These are phyloP conservation scores for Molossus alvarezi DNA, from an alignment of 2,797 vertebrate genomes.

Conservation along the genomic window DNA sequence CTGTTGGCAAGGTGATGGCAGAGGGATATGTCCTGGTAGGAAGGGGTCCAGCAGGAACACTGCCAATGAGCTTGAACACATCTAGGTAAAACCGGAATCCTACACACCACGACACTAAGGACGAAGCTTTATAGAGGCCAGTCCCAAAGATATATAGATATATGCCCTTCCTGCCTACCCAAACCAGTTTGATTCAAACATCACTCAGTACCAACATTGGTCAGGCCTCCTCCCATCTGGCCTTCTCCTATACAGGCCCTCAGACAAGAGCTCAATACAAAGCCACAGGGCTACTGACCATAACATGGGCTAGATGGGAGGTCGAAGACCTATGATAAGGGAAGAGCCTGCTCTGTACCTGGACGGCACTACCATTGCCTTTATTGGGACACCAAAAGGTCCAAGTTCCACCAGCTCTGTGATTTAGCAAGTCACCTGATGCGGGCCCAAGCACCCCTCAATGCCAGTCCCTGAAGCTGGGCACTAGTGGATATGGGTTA, in stretches of 20 bases:
- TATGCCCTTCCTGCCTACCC: background rate
- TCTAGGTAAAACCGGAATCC: conserved; percentile 11
- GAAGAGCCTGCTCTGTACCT: background rate
- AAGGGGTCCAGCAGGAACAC: background rate
- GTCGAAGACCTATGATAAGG: background rate
- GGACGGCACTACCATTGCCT: background rate
- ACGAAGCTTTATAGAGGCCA: conserved; percentile 18
- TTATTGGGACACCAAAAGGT: background rate
- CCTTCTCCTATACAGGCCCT: background rate
- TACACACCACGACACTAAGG: background rate
- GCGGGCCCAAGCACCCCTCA: background rate
- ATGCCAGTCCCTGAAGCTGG: background rate
- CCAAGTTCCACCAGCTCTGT: conserved; percentile 18
- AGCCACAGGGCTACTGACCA: background rate
- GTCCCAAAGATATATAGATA: background rate
- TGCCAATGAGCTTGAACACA: background rate
- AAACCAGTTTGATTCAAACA: background rate
- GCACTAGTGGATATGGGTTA: conserved; percentile 22
- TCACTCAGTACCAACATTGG: background rate
- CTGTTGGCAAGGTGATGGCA: background rate
- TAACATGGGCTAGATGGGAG: background rate
- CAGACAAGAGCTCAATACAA: background rate
- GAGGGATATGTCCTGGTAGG: background rate
- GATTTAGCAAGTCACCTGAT: background rate
- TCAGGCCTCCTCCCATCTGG: background rate